phyloP scores from a whole-genome alignment of 2,797 vertebrate species.

The Phrynocephalus forsythii region DNA sequence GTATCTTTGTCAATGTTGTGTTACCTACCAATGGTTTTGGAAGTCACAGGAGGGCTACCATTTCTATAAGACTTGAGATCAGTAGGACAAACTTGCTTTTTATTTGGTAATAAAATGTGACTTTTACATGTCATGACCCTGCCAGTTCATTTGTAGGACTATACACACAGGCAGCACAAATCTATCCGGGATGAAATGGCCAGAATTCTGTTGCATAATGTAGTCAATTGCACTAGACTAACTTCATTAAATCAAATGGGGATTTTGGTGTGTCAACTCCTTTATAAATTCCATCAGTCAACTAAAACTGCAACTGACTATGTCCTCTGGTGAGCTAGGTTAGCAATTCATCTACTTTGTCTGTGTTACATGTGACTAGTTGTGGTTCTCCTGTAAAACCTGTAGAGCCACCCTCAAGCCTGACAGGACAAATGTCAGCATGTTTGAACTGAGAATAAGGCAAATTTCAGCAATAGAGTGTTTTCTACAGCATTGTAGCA shows the following conservation, averaged over 20 bases:
- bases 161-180: not conserved
- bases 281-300: no score
- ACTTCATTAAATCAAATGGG: no score
- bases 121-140: not conserved
- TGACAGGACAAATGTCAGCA: not conserved
- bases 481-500: not conserved
- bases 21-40: not conserved
- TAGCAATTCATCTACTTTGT: not conserved
- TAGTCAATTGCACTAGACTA: no score
- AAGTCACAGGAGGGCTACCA: not conserved
- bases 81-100: not conserved
- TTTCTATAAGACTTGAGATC: constrained; percentile 11
- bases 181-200: not conserved
- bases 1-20: not conserved
- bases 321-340: not conserved
- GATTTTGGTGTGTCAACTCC: no score
- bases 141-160: not conserved
- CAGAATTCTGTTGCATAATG: no score
- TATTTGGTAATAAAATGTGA: not conserved
- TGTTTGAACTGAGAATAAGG: not conserved
- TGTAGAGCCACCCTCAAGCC: no score
- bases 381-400: not conserved
- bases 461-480: not conserved
- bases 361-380: not conserved
- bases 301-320: not conserved